Conservation (phyloP, 2,797 vertebrate species). For the Simalia tracyae region DNA sequence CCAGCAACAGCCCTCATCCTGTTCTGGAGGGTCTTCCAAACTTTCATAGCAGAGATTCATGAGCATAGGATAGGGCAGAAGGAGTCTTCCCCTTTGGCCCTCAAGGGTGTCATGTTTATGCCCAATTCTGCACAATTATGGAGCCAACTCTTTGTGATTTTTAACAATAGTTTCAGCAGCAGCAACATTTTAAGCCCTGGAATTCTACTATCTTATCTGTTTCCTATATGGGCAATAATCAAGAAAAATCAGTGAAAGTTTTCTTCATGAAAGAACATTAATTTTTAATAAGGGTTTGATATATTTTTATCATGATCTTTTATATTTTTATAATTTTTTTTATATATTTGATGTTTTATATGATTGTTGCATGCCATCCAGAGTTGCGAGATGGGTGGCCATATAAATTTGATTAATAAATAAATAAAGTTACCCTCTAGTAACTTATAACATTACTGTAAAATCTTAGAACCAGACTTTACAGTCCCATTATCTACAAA, state of each 20-base stretch:
- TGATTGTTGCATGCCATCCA: not conserved
- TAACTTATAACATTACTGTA: slow-evolving; percentile 36
- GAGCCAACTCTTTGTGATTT: not conserved
- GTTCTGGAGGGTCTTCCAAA: not conserved
- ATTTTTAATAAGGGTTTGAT: not conserved
- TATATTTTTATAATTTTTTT: too few species aligned
- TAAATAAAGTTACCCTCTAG: not conserved
- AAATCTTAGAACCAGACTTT: not conserved
- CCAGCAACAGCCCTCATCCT: not conserved
- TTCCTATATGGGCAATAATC: not conserved
- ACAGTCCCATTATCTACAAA: not conserved
- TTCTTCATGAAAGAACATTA: not conserved
- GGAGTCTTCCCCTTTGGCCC: not conserved
- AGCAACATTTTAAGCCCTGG: not conserved
- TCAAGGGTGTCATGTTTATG: too few species aligned
- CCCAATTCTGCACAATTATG: not conserved
- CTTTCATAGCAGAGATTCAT: not conserved
- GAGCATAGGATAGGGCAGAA: not conserved
- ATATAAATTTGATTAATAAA: too few species aligned
- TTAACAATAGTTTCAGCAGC: not conserved
- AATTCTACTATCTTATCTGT: not conserved
- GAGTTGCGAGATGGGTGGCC: too few species aligned
- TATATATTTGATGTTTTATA: not conserved
- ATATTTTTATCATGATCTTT: not conserved
- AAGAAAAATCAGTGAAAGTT: not conserved